phyloP scores from a whole-genome alignment of 2,888 invertebrate genomes.

The Herminia tarsipennalis region DNA sequence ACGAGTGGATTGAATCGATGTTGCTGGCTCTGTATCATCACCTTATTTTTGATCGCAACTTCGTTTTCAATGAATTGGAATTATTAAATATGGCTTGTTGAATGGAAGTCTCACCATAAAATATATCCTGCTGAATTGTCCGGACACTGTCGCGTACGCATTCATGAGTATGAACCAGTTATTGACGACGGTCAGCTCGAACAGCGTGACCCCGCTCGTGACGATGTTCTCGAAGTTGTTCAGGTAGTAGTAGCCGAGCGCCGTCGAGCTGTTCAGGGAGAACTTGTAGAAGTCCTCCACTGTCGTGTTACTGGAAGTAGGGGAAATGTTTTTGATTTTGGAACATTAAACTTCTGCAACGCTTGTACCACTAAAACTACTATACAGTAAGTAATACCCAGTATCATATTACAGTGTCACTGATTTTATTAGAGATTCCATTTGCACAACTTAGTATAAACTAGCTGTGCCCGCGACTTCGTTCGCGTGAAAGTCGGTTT shows the following conservation, averaged over 20 bases:
- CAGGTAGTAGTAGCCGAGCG: slow-evolving; percentile 93
- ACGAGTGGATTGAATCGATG: too few relatives aligned
- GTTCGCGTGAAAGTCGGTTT: too few relatives aligned
- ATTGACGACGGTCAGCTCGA: slow-evolving; percentile 95
- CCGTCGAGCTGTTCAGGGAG: slow-evolving; percentile 88
- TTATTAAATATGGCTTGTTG: too few relatives aligned
- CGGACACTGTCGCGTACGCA: slow-evolving; percentile 90
- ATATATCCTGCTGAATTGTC: slow-evolving; percentile 91
- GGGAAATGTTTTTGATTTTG: background rate
- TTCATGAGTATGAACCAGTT: slow-evolving; percentile 98
- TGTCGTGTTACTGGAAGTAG: slow-evolving; percentile 89
- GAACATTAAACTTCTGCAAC: background rate
- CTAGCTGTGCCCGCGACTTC: too few relatives aligned
- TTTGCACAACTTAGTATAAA: too few relatives aligned
- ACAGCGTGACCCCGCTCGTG: slow-evolving; percentile 92
- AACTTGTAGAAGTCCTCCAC: slow-evolving; percentile 93
- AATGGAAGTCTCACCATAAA: slow-evolving; percentile 87
- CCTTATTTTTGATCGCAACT: too few relatives aligned
- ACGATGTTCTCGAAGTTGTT: slow-evolving; percentile 94
- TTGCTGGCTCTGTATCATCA: too few relatives aligned
- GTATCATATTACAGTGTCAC: too few relatives aligned
- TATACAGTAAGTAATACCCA: too few relatives aligned
- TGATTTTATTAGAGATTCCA: too few relatives aligned
- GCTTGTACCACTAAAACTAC: too few relatives aligned
- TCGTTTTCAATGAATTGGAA: too few relatives aligned